Percentiles rank a stretch among this genome's conserved stretches.
phyloP scores from a whole-genome alignment of 2,113 vertebrate species.

The Leptodactylus fuscus region DNA sequence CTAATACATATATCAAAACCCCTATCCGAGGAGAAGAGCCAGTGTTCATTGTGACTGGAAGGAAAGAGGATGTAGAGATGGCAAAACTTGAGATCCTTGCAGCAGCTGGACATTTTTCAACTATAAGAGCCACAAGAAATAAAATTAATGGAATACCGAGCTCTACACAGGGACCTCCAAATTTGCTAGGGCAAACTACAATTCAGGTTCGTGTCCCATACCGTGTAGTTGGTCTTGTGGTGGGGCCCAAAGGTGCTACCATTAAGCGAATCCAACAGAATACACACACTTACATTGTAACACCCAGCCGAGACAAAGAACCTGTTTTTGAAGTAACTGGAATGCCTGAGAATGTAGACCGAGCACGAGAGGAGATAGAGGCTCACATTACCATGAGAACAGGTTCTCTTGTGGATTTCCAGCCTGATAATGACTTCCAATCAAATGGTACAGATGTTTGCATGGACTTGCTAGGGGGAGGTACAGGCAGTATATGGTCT shows the following conservation, averaged over 20 bases:
- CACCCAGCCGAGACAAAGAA: constrained; percentile 93
- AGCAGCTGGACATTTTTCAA: constrained; percentile 93
- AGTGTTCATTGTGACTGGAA: constrained; percentile 92
- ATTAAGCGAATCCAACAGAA: constrained; percentile 98
- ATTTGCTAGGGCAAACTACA: constrained; percentile 93
- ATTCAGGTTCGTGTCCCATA: constrained; percentile 97
- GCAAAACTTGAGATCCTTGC: constrained; percentile 95
- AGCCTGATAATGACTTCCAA: constrained; percentile 95
- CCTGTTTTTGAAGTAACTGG: constrained; percentile 95
- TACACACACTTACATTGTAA: constrained; percentile 97
- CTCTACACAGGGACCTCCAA: constrained; percentile 84
- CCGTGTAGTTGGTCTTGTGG: constrained; percentile 93
- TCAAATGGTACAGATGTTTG: constrained; percentile 96
- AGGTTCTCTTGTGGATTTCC: constrained; percentile 88
- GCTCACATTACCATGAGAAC: constrained; percentile 96
- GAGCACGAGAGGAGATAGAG: constrained; percentile 94
- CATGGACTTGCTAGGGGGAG: constrained; percentile 82
- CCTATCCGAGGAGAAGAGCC: constrained; percentile 93
- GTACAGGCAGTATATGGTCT: constrained; percentile 80
- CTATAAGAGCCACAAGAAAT: constrained; percentile 93
- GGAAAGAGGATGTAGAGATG: constrained; percentile 96
- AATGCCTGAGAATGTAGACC: constrained; percentile 97
- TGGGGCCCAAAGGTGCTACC: constrained; percentile 96
- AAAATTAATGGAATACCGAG: constrained; percentile 73
- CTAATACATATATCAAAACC: constrained; percentile 98